Conservation (phyloP, 2,888 invertebrate species). For the Diarsia mendica region DNA sequence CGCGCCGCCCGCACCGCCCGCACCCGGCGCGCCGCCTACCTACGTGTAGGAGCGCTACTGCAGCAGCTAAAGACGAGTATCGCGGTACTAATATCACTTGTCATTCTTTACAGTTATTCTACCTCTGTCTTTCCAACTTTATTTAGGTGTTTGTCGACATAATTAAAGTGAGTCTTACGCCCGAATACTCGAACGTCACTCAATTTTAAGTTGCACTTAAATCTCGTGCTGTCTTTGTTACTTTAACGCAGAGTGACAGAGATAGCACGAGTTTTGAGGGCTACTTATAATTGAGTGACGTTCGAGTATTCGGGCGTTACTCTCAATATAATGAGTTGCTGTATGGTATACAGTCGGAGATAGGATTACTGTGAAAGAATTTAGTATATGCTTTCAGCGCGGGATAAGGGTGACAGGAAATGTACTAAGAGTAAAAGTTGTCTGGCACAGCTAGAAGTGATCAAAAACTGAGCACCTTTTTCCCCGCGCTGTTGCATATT, state of each 20-base stretch:
- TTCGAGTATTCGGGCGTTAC: too few species aligned
- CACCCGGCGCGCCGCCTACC: constrained; percentile 74
- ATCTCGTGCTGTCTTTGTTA: too few species aligned
- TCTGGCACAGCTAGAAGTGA: background rate
- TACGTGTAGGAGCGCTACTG: constrained; percentile 72
- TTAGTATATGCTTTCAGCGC: constrained; percentile 6
- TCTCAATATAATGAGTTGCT: too few species aligned
- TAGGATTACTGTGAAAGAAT: background rate
- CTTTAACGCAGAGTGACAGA: too few species aligned
- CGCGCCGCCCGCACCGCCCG: constrained; percentile 71
- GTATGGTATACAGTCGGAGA: too few species aligned
- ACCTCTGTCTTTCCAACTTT: background rate
- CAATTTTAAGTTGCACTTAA: too few species aligned
- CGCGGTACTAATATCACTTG: background rate
- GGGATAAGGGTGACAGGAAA: background rate
- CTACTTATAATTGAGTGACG: too few species aligned
- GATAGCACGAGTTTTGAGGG: too few species aligned
- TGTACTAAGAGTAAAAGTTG: background rate
- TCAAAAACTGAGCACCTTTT: constrained; percentile 5
- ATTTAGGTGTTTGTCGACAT: background rate
- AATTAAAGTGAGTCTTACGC: too few species aligned
- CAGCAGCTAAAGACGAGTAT: background rate
- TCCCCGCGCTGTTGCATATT: constrained; percentile 20
- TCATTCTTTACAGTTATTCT: background rate
- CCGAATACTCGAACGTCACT: too few species aligned